These are phyloP conservation scores for Recurvirostra avosetta DNA, from an alignment of 2,113 vertebrate genomes.

Conservation along the genomic window DNA sequence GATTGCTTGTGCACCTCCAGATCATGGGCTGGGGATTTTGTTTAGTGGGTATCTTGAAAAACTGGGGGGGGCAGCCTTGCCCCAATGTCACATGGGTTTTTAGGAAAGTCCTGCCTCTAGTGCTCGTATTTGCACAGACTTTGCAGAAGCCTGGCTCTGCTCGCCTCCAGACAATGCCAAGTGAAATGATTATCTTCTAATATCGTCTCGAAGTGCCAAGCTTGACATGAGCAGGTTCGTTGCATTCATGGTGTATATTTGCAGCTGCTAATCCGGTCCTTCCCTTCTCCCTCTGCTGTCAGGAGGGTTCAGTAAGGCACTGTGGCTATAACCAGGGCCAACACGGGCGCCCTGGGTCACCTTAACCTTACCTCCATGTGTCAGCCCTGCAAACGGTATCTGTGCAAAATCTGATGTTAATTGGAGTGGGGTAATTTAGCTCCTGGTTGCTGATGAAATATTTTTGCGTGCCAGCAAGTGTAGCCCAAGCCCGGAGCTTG, in stretches of 20 bases:
- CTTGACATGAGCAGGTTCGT: neutral
- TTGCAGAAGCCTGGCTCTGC: neutral
- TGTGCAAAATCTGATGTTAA: neutral
- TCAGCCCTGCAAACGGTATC: neutral
- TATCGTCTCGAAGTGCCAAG: neutral
- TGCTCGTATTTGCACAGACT: neutral
- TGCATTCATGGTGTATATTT: rapidly evolving
- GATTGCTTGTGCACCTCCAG: neutral
- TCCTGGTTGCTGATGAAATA: neutral
- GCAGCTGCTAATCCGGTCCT: neutral
- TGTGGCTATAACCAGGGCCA: neutral
- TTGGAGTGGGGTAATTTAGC: neutral
- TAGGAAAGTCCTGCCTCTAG: neutral
- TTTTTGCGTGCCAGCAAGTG: rapidly evolving
- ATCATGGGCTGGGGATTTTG: neutral
- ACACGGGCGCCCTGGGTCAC: neutral
- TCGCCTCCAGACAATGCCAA: neutral
- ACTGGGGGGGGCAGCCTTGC: neutral
- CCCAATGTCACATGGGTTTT: rapidly evolving
- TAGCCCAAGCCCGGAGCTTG: rapidly evolving
- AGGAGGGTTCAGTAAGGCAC: neutral
- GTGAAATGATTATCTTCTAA: neutral
- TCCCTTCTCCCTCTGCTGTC: neutral
- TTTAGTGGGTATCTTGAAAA: neutral
- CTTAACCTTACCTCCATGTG: neutral